Evolutionary conservation across 64 coral and sea anemone species (phyloP).

Genomic region (Pocillopora verrucosa): DNA sequence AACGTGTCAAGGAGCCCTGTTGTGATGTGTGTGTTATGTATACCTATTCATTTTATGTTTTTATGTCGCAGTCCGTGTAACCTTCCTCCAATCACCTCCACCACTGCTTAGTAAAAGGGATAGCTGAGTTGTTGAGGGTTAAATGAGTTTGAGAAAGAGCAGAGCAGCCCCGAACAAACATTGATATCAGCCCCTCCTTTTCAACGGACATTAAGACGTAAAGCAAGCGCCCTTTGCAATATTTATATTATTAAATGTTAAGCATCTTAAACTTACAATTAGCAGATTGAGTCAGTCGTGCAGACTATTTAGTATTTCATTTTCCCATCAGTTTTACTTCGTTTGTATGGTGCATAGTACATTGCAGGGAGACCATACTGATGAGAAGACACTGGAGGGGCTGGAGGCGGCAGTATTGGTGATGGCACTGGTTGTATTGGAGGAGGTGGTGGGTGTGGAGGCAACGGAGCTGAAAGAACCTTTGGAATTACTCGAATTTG

Average conservation of each 20-base stretch:
- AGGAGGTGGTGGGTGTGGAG: not conserved
- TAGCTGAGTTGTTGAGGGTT: not conserved
- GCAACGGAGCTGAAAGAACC: not conserved
- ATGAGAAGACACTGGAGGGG: not conserved
- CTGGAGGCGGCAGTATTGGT: not conserved
- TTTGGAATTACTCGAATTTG: not conserved
- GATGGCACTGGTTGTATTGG: not conserved
- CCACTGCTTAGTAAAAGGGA: not conserved
- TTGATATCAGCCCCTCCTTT: too few relatives aligned
- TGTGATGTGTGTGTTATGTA: too few relatives aligned
- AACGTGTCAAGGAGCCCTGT: too few relatives aligned
- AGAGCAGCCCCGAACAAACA: too few relatives aligned
- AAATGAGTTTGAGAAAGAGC: too few relatives aligned
- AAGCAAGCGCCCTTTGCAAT: too few relatives aligned
- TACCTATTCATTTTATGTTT: not conserved
- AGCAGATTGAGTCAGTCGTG: too few relatives aligned
- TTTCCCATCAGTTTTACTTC: not conserved
- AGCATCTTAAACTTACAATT: constrained; percentile 2
- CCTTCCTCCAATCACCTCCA: not conserved
- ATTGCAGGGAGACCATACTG: not conserved
- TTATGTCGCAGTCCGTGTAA: not conserved
- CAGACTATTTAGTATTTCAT: not conserved
- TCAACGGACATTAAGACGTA: too few relatives aligned
- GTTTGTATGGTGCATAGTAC: constrained; percentile 33
- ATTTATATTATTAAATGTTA: too few relatives aligned